A percentile compares a stretch with the other conserved stretches of the same genome.
These are phyloP conservation scores for Drosophila prostipennis DNA, from an alignment of 2,888 invertebrate genomes.

Conservation along the genomic window DNA sequence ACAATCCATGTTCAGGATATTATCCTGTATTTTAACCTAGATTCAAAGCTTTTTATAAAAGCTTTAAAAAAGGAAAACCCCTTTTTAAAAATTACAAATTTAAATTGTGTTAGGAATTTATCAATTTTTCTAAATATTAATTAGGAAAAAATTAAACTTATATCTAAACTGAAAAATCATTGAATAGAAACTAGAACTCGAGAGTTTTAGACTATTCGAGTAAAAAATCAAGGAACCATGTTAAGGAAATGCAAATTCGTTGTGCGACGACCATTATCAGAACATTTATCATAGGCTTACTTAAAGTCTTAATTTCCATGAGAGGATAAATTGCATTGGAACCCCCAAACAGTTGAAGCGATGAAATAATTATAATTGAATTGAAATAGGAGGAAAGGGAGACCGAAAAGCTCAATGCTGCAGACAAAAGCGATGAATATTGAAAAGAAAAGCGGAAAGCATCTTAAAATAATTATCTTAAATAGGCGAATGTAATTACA, in stretches of 20 bases:
- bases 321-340: constrained; percentile 3
- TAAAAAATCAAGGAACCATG: no score
- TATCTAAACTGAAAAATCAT: no score
- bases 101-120: no score
- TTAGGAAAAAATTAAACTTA: no score
- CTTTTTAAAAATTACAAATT: background rate
- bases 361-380: constrained; percentile 46
- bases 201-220: no score
- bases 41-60: background rate
- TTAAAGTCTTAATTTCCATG: constrained; percentile 1
- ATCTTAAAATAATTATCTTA: constrained; percentile 62
- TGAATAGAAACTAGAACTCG: no score
- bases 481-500: constrained; percentile 59
- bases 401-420: constrained; percentile 12
- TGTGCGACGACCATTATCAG: background rate
- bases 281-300: background rate
- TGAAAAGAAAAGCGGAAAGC: constrained; percentile 41
- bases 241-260: background rate
- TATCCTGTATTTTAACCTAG: constrained; percentile 9
- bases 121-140: no score
- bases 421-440: constrained; percentile 23
- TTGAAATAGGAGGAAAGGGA: constrained; percentile 15
- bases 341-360: background rate
- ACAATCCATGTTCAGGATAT: background rate
- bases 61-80: background rate